Evolutionary conservation across 2,113 vertebrate species (phyloP), one percentile per base, ranked within the genome.

Genomic region (Lonchura striata): DNA sequence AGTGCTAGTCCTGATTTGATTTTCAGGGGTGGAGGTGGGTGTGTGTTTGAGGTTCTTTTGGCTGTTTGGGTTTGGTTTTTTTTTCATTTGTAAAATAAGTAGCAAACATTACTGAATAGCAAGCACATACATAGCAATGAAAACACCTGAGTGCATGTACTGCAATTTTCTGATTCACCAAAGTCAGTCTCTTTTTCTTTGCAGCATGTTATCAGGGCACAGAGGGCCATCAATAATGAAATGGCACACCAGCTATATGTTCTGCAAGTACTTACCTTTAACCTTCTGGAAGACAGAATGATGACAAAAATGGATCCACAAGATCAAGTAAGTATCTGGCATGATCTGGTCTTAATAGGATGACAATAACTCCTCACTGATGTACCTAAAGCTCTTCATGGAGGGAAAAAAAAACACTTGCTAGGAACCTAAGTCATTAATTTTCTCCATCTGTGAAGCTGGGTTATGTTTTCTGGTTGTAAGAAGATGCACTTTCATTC

Each of bases 251-350:
- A 99, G 97, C 98, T 99, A 22, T 99, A 99, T 17, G 99, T 99
- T 74, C 98, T 99, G 24, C 99, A 99, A 98, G 99, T 99, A n/a
- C 98, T 99, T 63, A 99, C 98, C 71, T 99, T 99, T 83, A 99
- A 99, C 95, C 98, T 99, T 83, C 96, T 99, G 94, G 99, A 99
- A 97, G 99, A 99, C 96, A 98, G 99, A 88, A 99, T 99, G 99
- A 99, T 99, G 99, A 99, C 99, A 88, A 99, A 99, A 98, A 99
- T 99, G 99, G 99, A 99, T 95, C 99, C 99, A 46, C 99, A 99
- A 97, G 99, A 99, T 96, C 99, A 99, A 98, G 99, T 99, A 83
- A 96, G 93, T 6, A 22, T 25, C 74, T 63, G 5, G 4, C 4
- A 4, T 24, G 27, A 46, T 75, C 22, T 64, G 18, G 8, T 63